Percentiles rank a stretch among this genome's conserved stretches.
Evolutionary conservation across 2,888 invertebrate species (phyloP).

Genomic region (Drosophila kuntzei): DNA sequence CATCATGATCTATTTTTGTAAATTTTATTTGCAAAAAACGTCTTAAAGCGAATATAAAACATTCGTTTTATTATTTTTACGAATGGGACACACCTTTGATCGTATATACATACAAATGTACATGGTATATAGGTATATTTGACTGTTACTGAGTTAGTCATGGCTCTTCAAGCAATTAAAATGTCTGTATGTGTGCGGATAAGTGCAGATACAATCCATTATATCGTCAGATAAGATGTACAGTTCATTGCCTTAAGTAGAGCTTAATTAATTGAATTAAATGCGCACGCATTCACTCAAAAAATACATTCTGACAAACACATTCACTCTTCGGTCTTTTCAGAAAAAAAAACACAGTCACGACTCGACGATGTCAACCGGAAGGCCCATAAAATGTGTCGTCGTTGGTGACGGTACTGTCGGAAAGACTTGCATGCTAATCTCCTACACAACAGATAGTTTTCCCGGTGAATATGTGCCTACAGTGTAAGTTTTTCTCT

Average conservation of each 20-base stretch:
- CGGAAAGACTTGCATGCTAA: constrained; percentile 97
- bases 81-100: constrained; percentile 72
- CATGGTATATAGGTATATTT: not conserved
- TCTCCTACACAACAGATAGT: constrained; percentile 96
- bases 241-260: constrained; percentile 76
- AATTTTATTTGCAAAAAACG: constrained; percentile 70
- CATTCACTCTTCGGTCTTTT: constrained; percentile 31
- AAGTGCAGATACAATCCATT: constrained; percentile 36
- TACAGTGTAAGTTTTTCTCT: constrained; percentile 92
- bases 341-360: constrained; percentile 62
- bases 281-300: constrained; percentile 66
- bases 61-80: constrained; percentile 65
- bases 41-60: constrained; percentile 55
- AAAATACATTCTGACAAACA: constrained; percentile 49
- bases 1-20: constrained; percentile 79
- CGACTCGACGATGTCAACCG: constrained; percentile 91
- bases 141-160: constrained; percentile 24
- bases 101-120: constrained; percentile 3
- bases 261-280: constrained; percentile 81
- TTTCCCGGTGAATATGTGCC: constrained; percentile 98
- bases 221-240: constrained; percentile 52
- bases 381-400: constrained; percentile 96
- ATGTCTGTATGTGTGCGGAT: constrained; percentile 33
- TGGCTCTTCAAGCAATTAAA: constrained; percentile 63
- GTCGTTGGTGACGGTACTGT: constrained; percentile 97